phyloP scores from a whole-genome alignment of 2,113 vertebrate species.

The Scalopus aquaticus region DNA sequence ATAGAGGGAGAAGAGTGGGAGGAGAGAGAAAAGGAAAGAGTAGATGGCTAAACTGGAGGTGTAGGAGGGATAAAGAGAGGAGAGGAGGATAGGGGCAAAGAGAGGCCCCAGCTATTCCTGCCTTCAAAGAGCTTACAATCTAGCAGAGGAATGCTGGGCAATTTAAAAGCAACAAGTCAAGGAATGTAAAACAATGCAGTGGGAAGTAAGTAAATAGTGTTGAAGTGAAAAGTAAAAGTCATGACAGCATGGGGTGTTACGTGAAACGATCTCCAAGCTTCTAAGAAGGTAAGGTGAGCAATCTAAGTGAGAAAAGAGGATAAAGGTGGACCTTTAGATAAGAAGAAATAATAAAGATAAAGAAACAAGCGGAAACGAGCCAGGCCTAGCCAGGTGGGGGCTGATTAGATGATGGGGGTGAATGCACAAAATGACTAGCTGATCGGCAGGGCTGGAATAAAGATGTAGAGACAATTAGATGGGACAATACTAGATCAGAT shows the following conservation, averaged over 20 bases:
- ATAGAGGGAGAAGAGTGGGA: neutral
- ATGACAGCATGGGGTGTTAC: neutral
- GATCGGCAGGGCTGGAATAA: neutral
- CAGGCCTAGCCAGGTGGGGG: neutral
- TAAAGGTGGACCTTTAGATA: neutral
- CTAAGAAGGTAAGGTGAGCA: neutral
- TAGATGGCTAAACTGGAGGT: neutral
- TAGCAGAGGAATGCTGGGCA: neutral
- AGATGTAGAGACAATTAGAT: neutral
- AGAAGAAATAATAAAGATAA: neutral
- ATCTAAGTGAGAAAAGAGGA: neutral
- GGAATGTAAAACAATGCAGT: neutral
- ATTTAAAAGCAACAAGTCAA: neutral
- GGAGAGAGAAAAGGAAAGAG: neutral
- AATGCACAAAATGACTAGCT: neutral
- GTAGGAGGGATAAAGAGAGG: neutral
- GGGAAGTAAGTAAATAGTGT: neutral
- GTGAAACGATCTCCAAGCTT: neutral
- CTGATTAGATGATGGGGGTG: neutral
- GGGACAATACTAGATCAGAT: neutral
- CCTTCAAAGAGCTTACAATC: neutral
- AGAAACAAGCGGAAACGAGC: neutral
- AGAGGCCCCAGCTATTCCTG: neutral
- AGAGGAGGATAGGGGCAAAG: neutral
- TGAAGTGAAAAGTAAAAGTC: constrained; percentile 23